Evolutionary conservation across 1,140 invertebrate genomes (phyloP), one percentile per base, ranked within the genome.

Genomic region (Drosophila mauritiana): DNA sequence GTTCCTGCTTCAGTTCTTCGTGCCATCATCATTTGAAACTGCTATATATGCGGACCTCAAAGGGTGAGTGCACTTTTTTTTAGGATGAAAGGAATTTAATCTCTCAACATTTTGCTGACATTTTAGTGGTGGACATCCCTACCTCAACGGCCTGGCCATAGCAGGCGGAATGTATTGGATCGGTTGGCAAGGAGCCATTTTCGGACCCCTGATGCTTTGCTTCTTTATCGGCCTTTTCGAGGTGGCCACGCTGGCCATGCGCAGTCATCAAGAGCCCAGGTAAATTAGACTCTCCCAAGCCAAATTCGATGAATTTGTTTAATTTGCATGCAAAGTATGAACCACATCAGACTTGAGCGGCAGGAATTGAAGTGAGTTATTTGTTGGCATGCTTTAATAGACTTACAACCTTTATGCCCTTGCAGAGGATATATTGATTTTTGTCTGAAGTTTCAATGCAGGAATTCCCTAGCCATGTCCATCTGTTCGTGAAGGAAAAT

Each of bases 141-240:
- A 99, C 93, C 94, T 99, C 31, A 99, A 98, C n/a, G 98, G 98
- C 34, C 93, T 99, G 36, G 97, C 98, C 0, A 98, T 99, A 80
- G 98, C 98, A 10, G 98, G 99, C n/a, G 99, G 99, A 39, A 97
- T 99, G 73, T 98, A 99, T 92, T 99, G 97, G 93, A 93, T 99
- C 57, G 99, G 99, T 0, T 95, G 98, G 45, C 97, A 99, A 93
- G 99, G 99, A 0, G 98, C 98, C 1, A 97, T 99, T 59, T 96
- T 99, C 70, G 99, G 99, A 0, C 98, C 99, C 0, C 94, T 99
- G 1, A 93, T 99, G 20, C 93, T 99, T 0, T 99, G 98, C 90
- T 88, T 92, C 63, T 90, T 92, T 53, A 92, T 92, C 39, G 92
- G 92, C 10, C 79, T 92, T 3, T 92, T 92, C 54, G 91, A 92